These are phyloP conservation scores for Pocota personata DNA, from an alignment of 2,888 invertebrate species.

Conservation along the genomic window DNA sequence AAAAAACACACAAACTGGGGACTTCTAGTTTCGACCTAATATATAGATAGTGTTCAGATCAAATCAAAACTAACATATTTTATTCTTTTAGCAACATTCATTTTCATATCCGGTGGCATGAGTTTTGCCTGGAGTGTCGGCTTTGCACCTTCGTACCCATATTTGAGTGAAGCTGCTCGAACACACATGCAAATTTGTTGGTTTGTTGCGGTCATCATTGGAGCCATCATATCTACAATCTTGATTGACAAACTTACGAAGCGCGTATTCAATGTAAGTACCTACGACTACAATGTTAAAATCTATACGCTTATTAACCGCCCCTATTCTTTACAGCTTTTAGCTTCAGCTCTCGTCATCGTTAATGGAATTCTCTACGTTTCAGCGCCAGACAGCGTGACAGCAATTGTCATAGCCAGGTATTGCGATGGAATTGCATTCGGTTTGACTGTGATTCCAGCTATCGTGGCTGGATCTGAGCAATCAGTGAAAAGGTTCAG, in stretches of 20 bases:
- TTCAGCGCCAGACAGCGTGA: slow-evolving; percentile 60
- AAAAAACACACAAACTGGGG: too few species aligned
- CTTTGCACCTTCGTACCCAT: background rate
- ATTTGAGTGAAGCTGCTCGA: background rate
- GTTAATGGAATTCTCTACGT: slow-evolving; percentile 76
- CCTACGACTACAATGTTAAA: background rate
- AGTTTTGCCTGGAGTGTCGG: slow-evolving; percentile 78
- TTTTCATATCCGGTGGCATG: slow-evolving; percentile 77
- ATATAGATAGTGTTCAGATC: too few species aligned
- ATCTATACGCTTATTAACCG: background rate
- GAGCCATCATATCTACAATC: slow-evolving; percentile 74
- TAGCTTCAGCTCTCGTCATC: slow-evolving; percentile 66
- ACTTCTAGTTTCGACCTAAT: too few species aligned
- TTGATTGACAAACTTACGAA: slow-evolving; percentile 66
- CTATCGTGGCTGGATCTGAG: slow-evolving; percentile 78
- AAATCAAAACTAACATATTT: background rate
- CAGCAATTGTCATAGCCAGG: slow-evolving; percentile 77
- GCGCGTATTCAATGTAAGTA: slow-evolving; percentile 29
- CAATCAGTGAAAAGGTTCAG: slow-evolving; percentile 71
- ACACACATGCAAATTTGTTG: slow-evolving; percentile 76
- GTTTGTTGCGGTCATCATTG: slow-evolving; percentile 79
- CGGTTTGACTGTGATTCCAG: slow-evolving; percentile 77
- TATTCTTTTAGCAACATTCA: slow-evolving; percentile 18
- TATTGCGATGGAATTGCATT: slow-evolving; percentile 79
- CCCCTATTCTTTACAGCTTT: background rate